These are phyloP conservation scores for Dastarcus helophoroides DNA, from an alignment of 2,888 invertebrate species.

Conservation along the genomic window DNA sequence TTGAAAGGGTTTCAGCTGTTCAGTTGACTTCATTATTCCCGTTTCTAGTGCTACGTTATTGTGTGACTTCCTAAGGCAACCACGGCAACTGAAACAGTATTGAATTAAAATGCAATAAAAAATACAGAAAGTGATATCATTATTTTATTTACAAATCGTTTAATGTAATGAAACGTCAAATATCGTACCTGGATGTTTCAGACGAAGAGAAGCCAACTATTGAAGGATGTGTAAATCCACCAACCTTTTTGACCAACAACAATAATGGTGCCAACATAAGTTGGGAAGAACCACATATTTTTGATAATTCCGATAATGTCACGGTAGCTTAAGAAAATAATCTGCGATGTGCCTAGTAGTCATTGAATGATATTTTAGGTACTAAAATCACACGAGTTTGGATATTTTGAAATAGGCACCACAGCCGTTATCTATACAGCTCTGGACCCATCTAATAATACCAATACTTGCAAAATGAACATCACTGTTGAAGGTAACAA, in stretches of 20 bases:
- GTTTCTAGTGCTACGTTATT: no score
- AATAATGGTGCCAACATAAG: constrained; percentile 36
- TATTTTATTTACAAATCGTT: no score
- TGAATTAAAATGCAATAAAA: no score
- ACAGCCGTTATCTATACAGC: constrained; percentile 48
- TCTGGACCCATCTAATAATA: constrained; percentile 46
- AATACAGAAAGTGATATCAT: no score
- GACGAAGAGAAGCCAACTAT: constrained; percentile 46
- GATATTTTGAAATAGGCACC: constrained; percentile 43
- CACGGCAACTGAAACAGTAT: no score
- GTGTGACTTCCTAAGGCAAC: no score
- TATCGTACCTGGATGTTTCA: constrained; percentile 22
- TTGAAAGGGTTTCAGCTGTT: no score
- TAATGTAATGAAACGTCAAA: no score
- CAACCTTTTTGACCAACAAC: constrained; percentile 34
- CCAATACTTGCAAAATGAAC: constrained; percentile 45
- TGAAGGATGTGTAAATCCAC: constrained; percentile 49
- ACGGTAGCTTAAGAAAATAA: no score
- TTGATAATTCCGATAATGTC: constrained; percentile 44
- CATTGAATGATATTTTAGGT: constrained; percentile 22
- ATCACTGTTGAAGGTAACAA: constrained; percentile 48
- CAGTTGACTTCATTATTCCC: no score
- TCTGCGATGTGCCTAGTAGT: neutral
- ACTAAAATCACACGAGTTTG: constrained; percentile 35
- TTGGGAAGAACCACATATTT: constrained; percentile 47